Conservation (phyloP, 2,797 vertebrate genomes). For the Echeneis naucrates region DNA sequence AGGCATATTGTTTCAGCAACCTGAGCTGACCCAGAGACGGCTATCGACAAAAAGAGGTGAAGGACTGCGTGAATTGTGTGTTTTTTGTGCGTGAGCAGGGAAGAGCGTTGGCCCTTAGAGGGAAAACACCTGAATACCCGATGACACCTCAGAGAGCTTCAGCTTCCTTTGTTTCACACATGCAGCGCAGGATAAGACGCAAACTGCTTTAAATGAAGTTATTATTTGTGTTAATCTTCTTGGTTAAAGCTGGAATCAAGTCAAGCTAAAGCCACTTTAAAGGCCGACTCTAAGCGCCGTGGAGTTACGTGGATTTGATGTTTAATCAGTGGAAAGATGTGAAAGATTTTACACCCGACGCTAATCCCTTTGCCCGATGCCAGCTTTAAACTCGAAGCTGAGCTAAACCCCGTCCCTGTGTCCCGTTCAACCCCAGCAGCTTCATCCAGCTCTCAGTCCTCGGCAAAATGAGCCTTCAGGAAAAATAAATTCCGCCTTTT, state of each 20-base stretch:
- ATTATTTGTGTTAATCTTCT: slow-evolving; percentile 3
- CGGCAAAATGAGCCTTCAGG: slow-evolving; percentile 42
- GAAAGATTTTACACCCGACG: slow-evolving; percentile 32
- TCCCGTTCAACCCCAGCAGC: slow-evolving; percentile 19
- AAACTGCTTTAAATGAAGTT: slow-evolving; percentile 19
- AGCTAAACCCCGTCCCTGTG: slow-evolving; percentile 51
- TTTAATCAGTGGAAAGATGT: slow-evolving; percentile 61
- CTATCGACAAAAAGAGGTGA: slow-evolving; percentile 15
- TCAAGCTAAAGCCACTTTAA: slow-evolving; percentile 27
- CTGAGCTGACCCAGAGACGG: slow-evolving; percentile 29
- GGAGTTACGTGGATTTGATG: slow-evolving; percentile 22
- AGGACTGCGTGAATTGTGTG: slow-evolving; percentile 4
- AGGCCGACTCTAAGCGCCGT: neutral
- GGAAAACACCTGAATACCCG: slow-evolving; percentile 40
- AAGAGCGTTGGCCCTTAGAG: slow-evolving; percentile 5
- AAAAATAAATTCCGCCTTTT: slow-evolving; percentile 45
- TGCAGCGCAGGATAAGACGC: neutral
- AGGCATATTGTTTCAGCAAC: too few species aligned
- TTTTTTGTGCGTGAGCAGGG: slow-evolving; percentile 5
- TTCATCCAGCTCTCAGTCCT: slow-evolving; percentile 16
- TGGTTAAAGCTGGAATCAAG: slow-evolving; percentile 24
- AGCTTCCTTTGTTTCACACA: slow-evolving; percentile 23
- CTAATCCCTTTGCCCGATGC: slow-evolving; percentile 47
- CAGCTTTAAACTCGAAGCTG: slow-evolving; percentile 34
- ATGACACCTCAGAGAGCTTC: slow-evolving; percentile 13